phyloP scores from a whole-genome alignment of 2,113 vertebrate species.

The Oncorhynchus keta region DNA sequence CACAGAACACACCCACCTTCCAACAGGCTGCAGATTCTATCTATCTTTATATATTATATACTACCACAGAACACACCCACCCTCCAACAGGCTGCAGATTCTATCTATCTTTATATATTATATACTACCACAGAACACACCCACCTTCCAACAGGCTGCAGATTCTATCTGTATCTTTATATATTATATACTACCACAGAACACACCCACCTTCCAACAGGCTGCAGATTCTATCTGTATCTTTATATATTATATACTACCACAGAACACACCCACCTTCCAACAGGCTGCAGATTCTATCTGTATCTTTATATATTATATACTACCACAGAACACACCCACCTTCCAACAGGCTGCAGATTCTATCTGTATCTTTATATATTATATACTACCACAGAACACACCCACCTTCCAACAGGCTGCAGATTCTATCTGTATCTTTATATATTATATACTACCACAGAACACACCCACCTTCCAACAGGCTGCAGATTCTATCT shows the following conservation, averaged over 20 bases:
- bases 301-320: conserved; percentile 74
- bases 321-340: neutral
- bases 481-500: neutral
- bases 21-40: neutral
- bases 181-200: no score
- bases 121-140: no score
- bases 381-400: neutral
- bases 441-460: conserved; percentile 45
- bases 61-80: neutral
- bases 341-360: neutral
- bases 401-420: neutral
- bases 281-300: conserved; percentile 66
- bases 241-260: conserved; percentile 47
- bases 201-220: neutral
- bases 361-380: conserved; percentile 85
- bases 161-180: no score
- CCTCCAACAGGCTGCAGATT: neutral
- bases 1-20: neutral
- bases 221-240: conserved; percentile 78
- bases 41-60: conserved; percentile 5
- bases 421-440: conserved; percentile 89
- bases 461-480: neutral
- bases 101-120: no score
- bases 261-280: neutral
- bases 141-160: no score